These are phyloP conservation scores for Drosophila lini DNA, from an alignment of 1,140 invertebrate species.

Conservation along the genomic window DNA sequence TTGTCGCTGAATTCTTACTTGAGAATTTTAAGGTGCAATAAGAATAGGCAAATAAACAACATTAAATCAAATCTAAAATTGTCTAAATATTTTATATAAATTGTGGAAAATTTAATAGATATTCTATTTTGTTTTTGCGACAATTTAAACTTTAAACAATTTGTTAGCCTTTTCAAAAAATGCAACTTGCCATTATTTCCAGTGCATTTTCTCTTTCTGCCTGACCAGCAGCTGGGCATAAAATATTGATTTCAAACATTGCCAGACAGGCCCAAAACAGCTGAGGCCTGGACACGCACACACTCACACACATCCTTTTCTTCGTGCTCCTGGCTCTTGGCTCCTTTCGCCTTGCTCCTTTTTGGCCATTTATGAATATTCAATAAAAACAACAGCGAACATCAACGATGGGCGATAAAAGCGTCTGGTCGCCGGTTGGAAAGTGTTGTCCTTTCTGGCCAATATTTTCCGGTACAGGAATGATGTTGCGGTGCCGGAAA, in stretches of 20 bases:
- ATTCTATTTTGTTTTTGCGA: too few relatives aligned
- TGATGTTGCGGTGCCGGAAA: conserved; percentile 46
- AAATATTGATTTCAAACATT: conserved; percentile 73
- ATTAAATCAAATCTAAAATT: too few relatives aligned
- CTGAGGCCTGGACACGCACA: conserved; percentile 36
- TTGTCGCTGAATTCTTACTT: neutral
- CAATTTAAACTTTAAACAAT: neutral
- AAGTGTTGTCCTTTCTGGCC: conserved; percentile 44
- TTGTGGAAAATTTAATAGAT: too few relatives aligned
- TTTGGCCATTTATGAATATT: conserved; percentile 82
- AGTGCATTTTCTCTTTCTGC: conserved; percentile 16
- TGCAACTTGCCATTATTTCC: neutral
- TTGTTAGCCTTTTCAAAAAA: neutral
- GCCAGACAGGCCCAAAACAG: conserved; percentile 40
- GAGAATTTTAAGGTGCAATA: neutral
- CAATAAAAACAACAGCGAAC: conserved; percentile 75
- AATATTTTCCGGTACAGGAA: conserved; percentile 42
- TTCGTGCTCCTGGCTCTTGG: neutral
- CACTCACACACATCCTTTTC: conserved; percentile 7
- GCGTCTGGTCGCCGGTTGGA: conserved; percentile 51
- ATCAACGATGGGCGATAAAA: conserved; percentile 69
- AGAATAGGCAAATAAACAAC: too few relatives aligned
- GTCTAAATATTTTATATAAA: too few relatives aligned
- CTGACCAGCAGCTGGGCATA: conserved; percentile 56
- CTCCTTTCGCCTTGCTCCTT: conserved; percentile 16